Base-by-base conservation (phyloP, 2,888 invertebrate species). In the Idaea biselata region DNA sequence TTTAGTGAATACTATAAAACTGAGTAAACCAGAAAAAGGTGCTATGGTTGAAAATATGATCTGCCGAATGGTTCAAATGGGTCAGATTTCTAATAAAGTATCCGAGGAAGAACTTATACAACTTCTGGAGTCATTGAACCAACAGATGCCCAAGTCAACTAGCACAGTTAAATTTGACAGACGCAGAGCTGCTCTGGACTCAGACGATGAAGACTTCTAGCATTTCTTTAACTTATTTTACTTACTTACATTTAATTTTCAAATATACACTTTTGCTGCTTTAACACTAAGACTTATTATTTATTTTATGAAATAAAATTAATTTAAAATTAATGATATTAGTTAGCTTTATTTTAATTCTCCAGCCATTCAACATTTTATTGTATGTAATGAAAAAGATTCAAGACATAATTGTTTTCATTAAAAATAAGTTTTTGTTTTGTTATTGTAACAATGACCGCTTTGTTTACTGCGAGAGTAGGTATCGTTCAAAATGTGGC, bases 1-100 rank as follows among this genome's bases (percentile, higher is more conserved):
- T 94, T 17, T 86, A 98, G 98, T 99, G 80, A 99, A 98, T 82
- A 99, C 97, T 61, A 94, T 99, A 66, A 96, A 97, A 81, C 91
- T 98, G 59, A 97, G 98, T 70, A 99, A 98, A 88, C 99, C 99
- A 58, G 99, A 99, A 79, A 99, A 99, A 86, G 99, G 97, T 8
- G 95, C 95, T 81, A 96, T 97, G 96, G 96, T 99, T 63, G 99
- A 99, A 93, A 95, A 96, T 72, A 97, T 99, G 96, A 94, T 99
- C 73, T 94, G 99, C 66, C 95, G 96, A 79, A 99, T 99, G 99
- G 98, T 97, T 11, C 97, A 97, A 81, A 94, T 94, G 80, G 98
- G 99, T n/a, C 97, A 98, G 84, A 93, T 99, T 61, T 93, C 94
- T 64, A 95, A 94, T 55, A 97, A 96, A 93, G 94, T 99, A 65